Conservation (phyloP, 2,797 vertebrate genomes). For the Xenops minutus region DNA sequence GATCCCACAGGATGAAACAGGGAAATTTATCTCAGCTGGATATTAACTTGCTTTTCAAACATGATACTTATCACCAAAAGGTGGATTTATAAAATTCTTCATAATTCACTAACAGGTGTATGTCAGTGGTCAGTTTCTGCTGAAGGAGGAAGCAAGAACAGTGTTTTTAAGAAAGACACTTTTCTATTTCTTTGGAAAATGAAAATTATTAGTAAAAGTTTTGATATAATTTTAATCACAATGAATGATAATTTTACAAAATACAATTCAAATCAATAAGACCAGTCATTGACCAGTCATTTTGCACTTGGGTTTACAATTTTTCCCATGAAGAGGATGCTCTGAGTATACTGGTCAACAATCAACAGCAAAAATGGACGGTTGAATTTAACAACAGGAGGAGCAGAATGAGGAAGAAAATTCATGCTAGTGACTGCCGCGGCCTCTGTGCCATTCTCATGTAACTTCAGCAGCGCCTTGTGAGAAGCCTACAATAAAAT, state of each 20-base stretch:
- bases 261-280: not conserved
- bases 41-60: not conserved
- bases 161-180: not conserved
- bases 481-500: conserved; percentile 78
- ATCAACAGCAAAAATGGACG: conserved; percentile 86
- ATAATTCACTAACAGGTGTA: not conserved
- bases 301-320: conserved; percentile 80
- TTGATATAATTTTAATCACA: not conserved
- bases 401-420: conserved; percentile 65
- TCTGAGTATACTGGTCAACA: conserved; percentile 81
- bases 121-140: not conserved
- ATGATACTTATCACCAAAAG: not conserved
- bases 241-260: not conserved
- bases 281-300: not conserved
- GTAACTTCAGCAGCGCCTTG: conserved; percentile 83
- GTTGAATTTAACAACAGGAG: conserved; percentile 67
- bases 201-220: not conserved
- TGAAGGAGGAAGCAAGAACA: not conserved
- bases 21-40: not conserved
- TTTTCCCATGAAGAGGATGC: conserved; percentile 85
- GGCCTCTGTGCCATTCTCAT: conserved; percentile 83
- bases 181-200: not conserved
- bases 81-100: not conserved
- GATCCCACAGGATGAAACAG: not conserved
- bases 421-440: conserved; percentile 71